Evolutionary conservation across 2,113 vertebrate species (phyloP).

Genomic region (Albula glossodonta): DNA sequence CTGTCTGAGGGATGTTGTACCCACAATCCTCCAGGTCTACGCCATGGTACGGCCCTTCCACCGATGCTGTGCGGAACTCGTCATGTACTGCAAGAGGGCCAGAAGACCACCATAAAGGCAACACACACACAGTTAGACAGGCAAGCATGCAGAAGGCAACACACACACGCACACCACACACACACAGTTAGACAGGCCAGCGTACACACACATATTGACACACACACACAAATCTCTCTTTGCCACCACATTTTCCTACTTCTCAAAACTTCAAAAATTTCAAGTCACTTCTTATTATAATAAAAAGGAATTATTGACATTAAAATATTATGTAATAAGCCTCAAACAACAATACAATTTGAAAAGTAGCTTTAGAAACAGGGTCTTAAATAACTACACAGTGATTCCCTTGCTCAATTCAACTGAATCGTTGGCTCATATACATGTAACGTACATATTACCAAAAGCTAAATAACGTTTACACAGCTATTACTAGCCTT

Average conservation of each 20-base stretch:
- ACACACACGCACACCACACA: too few species aligned
- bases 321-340: background rate
- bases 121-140: background rate
- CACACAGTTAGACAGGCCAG: background rate
- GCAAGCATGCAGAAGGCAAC: background rate
- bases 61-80: constrained; percentile 84
- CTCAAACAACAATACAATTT: background rate
- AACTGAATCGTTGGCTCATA: too few species aligned
- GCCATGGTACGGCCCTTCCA: constrained; percentile 86
- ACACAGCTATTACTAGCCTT: background rate
- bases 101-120: background rate
- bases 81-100: constrained; percentile 77
- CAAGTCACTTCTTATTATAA: too few species aligned
- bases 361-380: background rate
- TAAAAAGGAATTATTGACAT: background rate
- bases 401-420: too few species aligned
- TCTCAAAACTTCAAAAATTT: too few species aligned
- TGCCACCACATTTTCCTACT: background rate
- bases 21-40: constrained; percentile 92
- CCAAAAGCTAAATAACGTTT: background rate
- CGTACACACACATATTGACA: background rate
- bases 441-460: too few species aligned
- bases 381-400: too few species aligned
- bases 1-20: constrained; percentile 97
- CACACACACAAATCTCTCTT: background rate